Evolutionary conservation across 2,113 vertebrate genomes (phyloP).

Genomic region (Indicator maculatus): DNA sequence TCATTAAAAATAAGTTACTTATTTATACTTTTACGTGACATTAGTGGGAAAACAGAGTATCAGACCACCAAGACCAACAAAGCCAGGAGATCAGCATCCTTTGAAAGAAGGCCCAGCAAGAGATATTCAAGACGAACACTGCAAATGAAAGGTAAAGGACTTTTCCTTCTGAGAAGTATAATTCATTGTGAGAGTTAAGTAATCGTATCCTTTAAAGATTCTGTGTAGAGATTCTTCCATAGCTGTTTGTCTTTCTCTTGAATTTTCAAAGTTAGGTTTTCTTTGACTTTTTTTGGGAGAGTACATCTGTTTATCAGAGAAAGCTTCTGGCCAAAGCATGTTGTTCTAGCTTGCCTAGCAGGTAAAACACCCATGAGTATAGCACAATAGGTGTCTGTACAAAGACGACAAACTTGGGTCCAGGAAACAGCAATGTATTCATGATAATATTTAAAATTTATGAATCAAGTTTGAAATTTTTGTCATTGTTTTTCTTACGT

Average conservation of each 20-base stretch:
- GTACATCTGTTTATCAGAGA: neutral
- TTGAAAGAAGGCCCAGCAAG: constrained; percentile 95
- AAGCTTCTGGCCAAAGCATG: neutral
- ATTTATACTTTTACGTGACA: neutral
- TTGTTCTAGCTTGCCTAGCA: neutral
- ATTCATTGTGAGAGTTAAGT: neutral
- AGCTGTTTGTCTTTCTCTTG: neutral
- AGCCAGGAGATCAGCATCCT: constrained; percentile 90
- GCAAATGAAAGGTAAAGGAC: constrained; percentile 83
- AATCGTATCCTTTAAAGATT: neutral
- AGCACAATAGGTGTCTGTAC: neutral
- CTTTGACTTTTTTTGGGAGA: neutral
- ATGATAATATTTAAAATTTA: neutral
- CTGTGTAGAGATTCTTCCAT: neutral
- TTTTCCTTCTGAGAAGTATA: neutral
- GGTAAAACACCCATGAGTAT: neutral
- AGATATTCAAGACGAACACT: constrained; percentile 93
- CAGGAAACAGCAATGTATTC: neutral
- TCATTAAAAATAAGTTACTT: neutral
- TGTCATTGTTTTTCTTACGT: neutral
- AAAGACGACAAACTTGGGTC: neutral
- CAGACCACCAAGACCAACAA: constrained; percentile 98
- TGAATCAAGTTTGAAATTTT: neutral
- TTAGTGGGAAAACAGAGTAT: constrained; percentile 96
- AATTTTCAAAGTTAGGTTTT: neutral